phyloP scores from a whole-genome alignment of 2,797 vertebrate species.

The Salarias fasciatus region DNA sequence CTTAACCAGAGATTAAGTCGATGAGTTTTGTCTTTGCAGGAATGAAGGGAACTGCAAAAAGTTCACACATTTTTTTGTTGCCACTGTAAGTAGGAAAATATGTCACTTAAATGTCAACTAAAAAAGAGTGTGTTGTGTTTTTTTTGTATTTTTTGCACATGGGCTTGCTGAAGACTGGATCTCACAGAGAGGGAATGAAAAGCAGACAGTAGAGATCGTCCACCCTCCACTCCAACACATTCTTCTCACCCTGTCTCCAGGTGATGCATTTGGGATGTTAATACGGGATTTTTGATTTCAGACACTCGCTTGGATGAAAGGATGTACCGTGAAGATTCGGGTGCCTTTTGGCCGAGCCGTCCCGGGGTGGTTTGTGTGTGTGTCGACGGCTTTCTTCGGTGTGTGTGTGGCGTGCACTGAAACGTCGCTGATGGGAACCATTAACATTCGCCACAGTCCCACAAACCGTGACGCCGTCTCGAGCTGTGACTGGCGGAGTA shows the following conservation, averaged over 20 bases:
- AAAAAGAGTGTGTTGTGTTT: slow-evolving; percentile 9
- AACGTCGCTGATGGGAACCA: slow-evolving; percentile 31
- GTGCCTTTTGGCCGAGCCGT: slow-evolving; percentile 41
- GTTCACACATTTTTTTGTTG: no score
- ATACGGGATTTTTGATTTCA: slow-evolving; percentile 30
- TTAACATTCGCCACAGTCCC: slow-evolving; percentile 62
- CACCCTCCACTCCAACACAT: slow-evolving; percentile 34
- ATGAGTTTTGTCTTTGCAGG: no score
- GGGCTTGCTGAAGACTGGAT: slow-evolving; percentile 69
- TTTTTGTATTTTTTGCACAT: slow-evolving; percentile 72
- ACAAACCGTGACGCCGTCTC: slow-evolving; percentile 22
- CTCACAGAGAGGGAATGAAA: no score
- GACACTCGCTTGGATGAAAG: slow-evolving; percentile 27
- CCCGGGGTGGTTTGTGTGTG: slow-evolving; percentile 9
- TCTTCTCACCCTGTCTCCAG: slow-evolving; percentile 31
- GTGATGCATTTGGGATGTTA: slow-evolving; percentile 17
- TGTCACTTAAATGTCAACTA: slow-evolving; percentile 26
- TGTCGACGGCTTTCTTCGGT: slow-evolving; percentile 9
- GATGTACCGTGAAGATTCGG: slow-evolving; percentile 19
- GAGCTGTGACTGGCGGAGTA: slow-evolving; percentile 44
- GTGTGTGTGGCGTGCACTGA: neutral
- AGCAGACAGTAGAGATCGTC: no score
- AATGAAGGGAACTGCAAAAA: no score
- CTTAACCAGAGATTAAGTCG: no score
- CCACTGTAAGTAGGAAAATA: slow-evolving; percentile 17